Percentiles rank a stretch among this genome's conserved stretches.
Evolutionary conservation across 2,113 vertebrate genomes (phyloP).

Genomic region (Edolisoma coerulescens): DNA sequence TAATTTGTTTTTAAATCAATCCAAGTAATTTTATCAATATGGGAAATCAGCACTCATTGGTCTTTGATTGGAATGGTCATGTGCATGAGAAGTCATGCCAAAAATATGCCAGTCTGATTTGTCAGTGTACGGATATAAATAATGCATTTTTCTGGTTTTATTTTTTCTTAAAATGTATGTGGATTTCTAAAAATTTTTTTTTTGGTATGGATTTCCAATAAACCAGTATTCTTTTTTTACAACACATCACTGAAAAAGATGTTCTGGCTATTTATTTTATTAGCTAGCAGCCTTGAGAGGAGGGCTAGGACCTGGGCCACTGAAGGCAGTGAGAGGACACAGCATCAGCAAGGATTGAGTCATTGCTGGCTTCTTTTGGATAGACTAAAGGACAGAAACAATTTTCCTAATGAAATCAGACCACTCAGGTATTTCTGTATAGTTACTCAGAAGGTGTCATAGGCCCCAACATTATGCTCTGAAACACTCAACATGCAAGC

Average conservation of each 20-base stretch:
- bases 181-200: background rate
- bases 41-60: background rate
- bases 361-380: background rate
- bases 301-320: background rate
- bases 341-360: background rate
- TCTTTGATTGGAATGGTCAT: background rate
- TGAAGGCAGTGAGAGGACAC: background rate
- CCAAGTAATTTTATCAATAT: background rate
- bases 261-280: background rate
- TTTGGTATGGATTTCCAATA: background rate
- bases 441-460: background rate
- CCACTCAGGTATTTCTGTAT: background rate
- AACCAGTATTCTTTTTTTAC: background rate
- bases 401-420: background rate
- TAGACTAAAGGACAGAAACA: background rate
- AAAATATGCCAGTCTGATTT: background rate
- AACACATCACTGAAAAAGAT: background rate
- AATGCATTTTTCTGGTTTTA: background rate
- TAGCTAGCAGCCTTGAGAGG: background rate
- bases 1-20: background rate
- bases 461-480: background rate
- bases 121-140: background rate
- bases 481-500: background rate
- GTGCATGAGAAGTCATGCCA: background rate
- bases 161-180: background rate